Evolutionary conservation across 2,113 vertebrate species (phyloP), one percentile per base, ranked within the genome.

Genomic region (Lepisosteus osseus): DNA sequence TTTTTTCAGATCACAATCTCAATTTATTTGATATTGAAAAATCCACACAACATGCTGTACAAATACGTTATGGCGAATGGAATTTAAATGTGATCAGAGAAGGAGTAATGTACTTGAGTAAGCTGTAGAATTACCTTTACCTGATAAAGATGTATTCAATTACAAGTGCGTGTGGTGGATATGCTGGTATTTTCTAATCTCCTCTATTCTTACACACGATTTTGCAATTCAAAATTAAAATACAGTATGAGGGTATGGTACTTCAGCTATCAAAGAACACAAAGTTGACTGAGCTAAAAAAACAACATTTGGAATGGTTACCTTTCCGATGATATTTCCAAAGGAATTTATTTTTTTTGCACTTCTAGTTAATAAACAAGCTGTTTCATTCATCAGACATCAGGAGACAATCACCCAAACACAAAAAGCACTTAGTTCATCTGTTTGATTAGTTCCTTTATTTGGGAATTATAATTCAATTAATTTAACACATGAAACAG

Each of bases 91-190:
- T 5, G 2, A 51, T 51, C 47, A 6, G 47, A 51, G 9, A 51
- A 51, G 5, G 9, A 29, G 29, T 51, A 54, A 54, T 59, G 41
- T 67, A 67, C 65, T 12, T 65, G 15, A 65, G 64, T 55, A 68
- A 69, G 63, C 59, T 55, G 44, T 73, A 62, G 56, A 51, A 67
- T 61, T n/a, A 57, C 44, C 59, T 47, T 69, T 67, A 66, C 55
- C 61, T 74, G 43, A 43, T 64, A 54, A 74, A 79, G 86, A 82
- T 86, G 87, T 80, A 84, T 90, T 89, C 84, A 86, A 88, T 90
- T 89, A 87, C 88, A 87, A 85, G 80, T 76, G 67, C 70, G 79
- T 82, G 81, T 83, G 82, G 85, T 86, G 83, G 86, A 88, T 88
- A 89, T 85, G 84, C 82, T 80, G 87, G 83, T 79, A 84, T 85